Percentiles rank a stretch among this genome's conserved stretches.
These are phyloP conservation scores for Takifugu flavidus DNA, from an alignment of 2,113 vertebrate genomes.

Conservation along the genomic window DNA sequence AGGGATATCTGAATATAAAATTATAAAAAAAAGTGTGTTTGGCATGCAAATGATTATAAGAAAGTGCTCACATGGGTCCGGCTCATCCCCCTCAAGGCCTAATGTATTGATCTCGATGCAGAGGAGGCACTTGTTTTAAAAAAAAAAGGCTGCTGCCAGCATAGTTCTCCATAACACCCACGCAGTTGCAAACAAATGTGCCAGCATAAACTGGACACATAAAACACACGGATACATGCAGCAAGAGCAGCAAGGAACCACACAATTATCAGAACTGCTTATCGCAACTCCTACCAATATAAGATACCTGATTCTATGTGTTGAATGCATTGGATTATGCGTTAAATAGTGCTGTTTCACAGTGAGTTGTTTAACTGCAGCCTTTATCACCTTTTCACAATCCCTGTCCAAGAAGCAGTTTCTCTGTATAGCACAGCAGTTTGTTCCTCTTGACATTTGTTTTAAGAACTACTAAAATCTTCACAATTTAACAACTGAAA, in stretches of 20 bases:
- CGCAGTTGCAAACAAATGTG: conserved; percentile 48
- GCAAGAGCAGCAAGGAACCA: conserved; percentile 4
- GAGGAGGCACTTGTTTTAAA: conserved; percentile 55
- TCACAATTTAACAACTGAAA: no score
- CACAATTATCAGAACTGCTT: not conserved
- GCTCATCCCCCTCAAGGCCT: conserved; percentile 34
- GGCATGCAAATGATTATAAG: conserved; percentile 49
- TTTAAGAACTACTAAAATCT: no score
- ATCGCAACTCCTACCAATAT: no score
- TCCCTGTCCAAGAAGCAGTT: no score
- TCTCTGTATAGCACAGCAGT: no score
- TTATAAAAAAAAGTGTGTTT: conserved; percentile 4
- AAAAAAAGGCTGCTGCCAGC: conserved; percentile 50
- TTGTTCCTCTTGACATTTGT: no score
- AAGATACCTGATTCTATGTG: no score
- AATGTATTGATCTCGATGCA: conserved; percentile 62
- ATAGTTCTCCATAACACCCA: conserved; percentile 58
- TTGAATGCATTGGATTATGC: no score
- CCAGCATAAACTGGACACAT: conserved; percentile 7
- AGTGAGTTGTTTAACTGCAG: no score
- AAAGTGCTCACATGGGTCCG: conserved; percentile 53
- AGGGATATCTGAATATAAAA: no score
- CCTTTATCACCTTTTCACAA: no score
- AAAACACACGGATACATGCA: conserved; percentile 6
- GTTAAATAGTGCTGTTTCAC: no score